Evolutionary conservation across 2,888 invertebrate species (phyloP), one percentile per base, ranked within the genome.

Genomic region (Marasmarcha lunaedactyla): DNA sequence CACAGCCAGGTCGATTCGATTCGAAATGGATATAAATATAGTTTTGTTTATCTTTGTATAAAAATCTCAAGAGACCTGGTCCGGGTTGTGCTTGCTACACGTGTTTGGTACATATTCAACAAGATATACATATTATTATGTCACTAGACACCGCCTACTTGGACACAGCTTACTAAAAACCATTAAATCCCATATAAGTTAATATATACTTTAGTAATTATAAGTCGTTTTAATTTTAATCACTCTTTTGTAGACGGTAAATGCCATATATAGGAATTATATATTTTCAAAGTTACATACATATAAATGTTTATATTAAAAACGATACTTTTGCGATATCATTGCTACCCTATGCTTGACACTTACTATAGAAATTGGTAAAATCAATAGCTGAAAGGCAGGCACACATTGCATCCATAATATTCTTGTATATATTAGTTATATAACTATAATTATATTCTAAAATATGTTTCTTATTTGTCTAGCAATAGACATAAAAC

Each of bases 221-320:
- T 30, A 30, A 11, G 30, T 11, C n/a, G 30, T 30, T 30, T 11
- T 30, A 11, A 30, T 11, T 30, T 11, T 30, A 30, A 77, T 78
- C 74, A 78, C 77, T 79, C 67, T 59, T 64, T 69, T 62, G 66
- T 72, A 73, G 70, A 79, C 77, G 74, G 74, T 81, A 81, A 83
- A 83, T 83, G 81, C 81, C 79, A 67, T 78, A 64, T 66, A 2
- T 81, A 81, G 81, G 81, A 81, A 79, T 81, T 69, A 66, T 59
- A 71, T 70, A 73, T 69, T 65, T 70, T 68, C 71, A 63, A 66
- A 57, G 59, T 62, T 63, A 61, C 60, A 66, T 62, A 63, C 54
- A 59, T 55, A 30, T 30, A 30, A 46, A 49, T 52, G 50, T 47
- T 46, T 30, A 52, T 43, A 57, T 57, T 57, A 61, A 54, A 60